Evolutionary conservation across 1,140 invertebrate genomes (phyloP), one percentile per base, ranked within the genome.

Genomic region (Rhyacophila brunnea): DNA sequence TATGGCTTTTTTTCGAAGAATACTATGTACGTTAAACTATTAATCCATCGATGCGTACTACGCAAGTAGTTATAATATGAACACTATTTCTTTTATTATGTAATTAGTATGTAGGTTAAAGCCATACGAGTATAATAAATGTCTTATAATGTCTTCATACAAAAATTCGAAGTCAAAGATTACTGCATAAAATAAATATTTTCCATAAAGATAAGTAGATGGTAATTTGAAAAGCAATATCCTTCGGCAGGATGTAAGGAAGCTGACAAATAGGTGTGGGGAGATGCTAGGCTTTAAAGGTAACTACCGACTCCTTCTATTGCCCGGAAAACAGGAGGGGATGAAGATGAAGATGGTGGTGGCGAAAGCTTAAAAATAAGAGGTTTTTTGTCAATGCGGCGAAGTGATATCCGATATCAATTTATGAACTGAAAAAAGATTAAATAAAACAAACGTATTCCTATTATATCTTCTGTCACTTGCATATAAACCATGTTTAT

Each of bases 211-310:
- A 60, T 64, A 64, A 64, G 59, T 61, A 61, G 59, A 58, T 60
- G 58, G 59, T 65, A 65, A 65, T 65, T 65, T 65, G 54, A 65
- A 65, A 65, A 65, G 63, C 63, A 65, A 65, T 65, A 65, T 65
- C 63, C 63, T 61, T 60, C 59, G 58, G 58, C 58, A 61, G 59
- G 63, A 61, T 65, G 58, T 55, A 61, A 54, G 58, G 59, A 62
- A 65, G 63, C 59, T 65, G 63, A 65, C 63, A 65, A 65, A 65
- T 65, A 61, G 63, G 63, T 42, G 54, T 17, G 34, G 55, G 11
- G 48, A 46, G 43, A 44, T 28, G 36, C 17, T 23, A 36, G 43
- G 63, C 54, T 61, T 56, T 60, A 61, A 51, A 61, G 63, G 58
- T 60, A 58, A 64, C 56, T 54, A 56, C 40, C 57, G 42, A 49